A percentile compares a stretch with the other conserved stretches of the same genome.
phyloP scores from a whole-genome alignment of 1,140 invertebrate genomes.

The Himalopsyche phryganea region DNA sequence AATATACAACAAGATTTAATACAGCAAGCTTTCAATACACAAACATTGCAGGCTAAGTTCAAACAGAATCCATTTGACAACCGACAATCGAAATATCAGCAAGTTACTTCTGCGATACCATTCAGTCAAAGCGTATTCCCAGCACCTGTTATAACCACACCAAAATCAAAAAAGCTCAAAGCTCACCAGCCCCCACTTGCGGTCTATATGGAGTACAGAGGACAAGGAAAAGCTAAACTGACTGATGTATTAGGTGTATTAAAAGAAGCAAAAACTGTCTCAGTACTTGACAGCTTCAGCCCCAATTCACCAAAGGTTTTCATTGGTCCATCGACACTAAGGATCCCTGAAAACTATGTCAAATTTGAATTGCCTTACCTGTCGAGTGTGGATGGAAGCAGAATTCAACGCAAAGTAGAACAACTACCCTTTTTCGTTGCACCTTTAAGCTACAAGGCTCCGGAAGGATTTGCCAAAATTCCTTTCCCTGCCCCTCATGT shows the following conservation, averaged over 20 bases:
- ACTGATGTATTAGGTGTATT: slow-evolving; percentile 66
- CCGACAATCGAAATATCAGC: slow-evolving; percentile 35
- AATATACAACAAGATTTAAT: slow-evolving; percentile 30
- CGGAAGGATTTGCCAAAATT: slow-evolving; percentile 76
- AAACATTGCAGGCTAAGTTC: slow-evolving; percentile 29
- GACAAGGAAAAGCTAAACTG: slow-evolving; percentile 54
- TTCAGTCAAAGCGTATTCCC: slow-evolving; percentile 47
- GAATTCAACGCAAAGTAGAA: slow-evolving; percentile 68
- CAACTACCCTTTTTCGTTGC: slow-evolving; percentile 80
- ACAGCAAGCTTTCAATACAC: slow-evolving; percentile 30
- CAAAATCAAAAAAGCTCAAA: slow-evolving; percentile 57
- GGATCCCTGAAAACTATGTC: slow-evolving; percentile 65
- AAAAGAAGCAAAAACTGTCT: slow-evolving; percentile 67
- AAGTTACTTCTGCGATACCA: slow-evolving; percentile 38
- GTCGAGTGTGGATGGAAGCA: slow-evolving; percentile 66
- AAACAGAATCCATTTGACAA: slow-evolving; percentile 23
- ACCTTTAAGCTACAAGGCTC: slow-evolving; percentile 75
- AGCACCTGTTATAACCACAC: slow-evolving; percentile 46
- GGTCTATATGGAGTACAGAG: slow-evolving; percentile 65
- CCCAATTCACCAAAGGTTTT: slow-evolving; percentile 69
- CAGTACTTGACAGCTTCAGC: slow-evolving; percentile 69
- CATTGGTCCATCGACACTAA: slow-evolving; percentile 71
- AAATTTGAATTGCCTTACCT: slow-evolving; percentile 81
- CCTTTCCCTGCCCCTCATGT: slow-evolving; percentile 80
- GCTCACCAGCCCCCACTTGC: slow-evolving; percentile 78